Evolutionary conservation across 2,888 invertebrate genomes (phyloP).

Genomic region (Dasysyrphus albostriatus): DNA sequence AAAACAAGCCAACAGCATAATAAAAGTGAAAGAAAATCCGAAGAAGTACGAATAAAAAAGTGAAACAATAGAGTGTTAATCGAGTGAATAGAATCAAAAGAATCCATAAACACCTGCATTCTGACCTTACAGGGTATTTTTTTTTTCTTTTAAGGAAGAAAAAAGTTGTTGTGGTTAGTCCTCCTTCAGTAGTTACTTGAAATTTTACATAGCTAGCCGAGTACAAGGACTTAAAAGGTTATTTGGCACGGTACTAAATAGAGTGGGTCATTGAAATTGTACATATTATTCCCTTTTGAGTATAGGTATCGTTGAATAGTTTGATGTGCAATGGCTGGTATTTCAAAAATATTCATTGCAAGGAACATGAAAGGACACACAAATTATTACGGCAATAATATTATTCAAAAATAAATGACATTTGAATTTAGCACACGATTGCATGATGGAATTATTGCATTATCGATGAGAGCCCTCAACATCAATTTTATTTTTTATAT

Average conservation of each 20-base stretch:
- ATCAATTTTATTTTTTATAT: slow-evolving; percentile 3
- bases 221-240: slow-evolving; percentile 34
- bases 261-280: slow-evolving; percentile 53
- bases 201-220: slow-evolving; percentile 50
- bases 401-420: slow-evolving; percentile 18
- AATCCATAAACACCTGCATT: slow-evolving; percentile 71
- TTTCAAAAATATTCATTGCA: slow-evolving; percentile 43
- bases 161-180: slow-evolving; percentile 25
- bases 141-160: slow-evolving; percentile 7
- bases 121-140: slow-evolving; percentile 59
- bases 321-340: slow-evolving; percentile 43
- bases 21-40: slow-evolving; percentile 47
- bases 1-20: not conserved
- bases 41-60: slow-evolving; percentile 38
- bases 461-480: not conserved
- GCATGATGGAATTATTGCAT: slow-evolving; percentile 12
- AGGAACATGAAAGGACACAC: slow-evolving; percentile 2
- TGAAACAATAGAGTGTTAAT: slow-evolving; percentile 74
- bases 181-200: slow-evolving; percentile 37
- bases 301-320: slow-evolving; percentile 20
- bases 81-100: slow-evolving; percentile 67
- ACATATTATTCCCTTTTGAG: not conserved
- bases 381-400: slow-evolving; percentile 11
- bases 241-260: slow-evolving; percentile 32
- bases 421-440: slow-evolving; percentile 28